Percentiles rank a stretch among this genome's conserved stretches.
These are phyloP conservation scores for Cydia splendana DNA, from an alignment of 1,140 invertebrate genomes.

Conservation along the genomic window DNA sequence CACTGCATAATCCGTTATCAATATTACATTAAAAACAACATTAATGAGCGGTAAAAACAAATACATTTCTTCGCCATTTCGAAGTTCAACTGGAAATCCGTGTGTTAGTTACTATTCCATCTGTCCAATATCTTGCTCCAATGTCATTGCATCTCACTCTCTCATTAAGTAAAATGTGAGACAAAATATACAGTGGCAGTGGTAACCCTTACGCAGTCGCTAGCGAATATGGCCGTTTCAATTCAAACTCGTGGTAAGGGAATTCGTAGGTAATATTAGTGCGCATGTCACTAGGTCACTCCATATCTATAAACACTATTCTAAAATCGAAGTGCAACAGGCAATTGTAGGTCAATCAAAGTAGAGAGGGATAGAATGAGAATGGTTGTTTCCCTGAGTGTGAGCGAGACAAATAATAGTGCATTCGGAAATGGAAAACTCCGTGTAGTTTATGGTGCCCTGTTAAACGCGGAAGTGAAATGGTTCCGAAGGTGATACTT, in stretches of 20 bases:
- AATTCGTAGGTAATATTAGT: neutral
- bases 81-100: no score
- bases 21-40: no score
- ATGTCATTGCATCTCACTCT: no score
- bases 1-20: no score
- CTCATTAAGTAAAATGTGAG: no score
- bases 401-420: neutral
- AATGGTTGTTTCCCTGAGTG: neutral
- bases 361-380: neutral
- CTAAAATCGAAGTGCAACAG: slow-evolving; percentile 1
- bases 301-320: neutral
- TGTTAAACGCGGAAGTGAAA: slow-evolving; percentile 3
- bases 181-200: no score
- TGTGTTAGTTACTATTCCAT: no score
- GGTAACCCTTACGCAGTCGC: no score
- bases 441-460: neutral
- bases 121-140: no score
- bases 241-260: neutral
- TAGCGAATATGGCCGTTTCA: no score
- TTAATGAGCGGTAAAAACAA: no score
- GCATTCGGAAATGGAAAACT: neutral
- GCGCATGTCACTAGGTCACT: slow-evolving; percentile 6
- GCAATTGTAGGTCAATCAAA: neutral
- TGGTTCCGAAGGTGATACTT: neutral
- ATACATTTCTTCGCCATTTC: no score